phyloP scores from a whole-genome alignment of 2,113 vertebrate species.

The Bombycilla garrulus region DNA sequence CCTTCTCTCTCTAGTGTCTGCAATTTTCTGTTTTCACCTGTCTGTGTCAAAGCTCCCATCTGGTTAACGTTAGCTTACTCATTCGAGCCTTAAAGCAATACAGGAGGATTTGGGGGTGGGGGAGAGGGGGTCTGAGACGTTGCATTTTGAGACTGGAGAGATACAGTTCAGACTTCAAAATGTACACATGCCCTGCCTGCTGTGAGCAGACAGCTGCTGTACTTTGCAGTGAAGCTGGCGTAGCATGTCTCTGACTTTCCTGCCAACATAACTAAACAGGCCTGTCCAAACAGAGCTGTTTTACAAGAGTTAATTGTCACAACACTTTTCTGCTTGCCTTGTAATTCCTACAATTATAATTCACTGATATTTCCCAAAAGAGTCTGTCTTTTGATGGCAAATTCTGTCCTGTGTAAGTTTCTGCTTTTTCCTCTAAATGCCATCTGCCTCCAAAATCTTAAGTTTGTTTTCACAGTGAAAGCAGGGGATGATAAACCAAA shows the following conservation, averaged over 20 bases:
- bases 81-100: not conserved
- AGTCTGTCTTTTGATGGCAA: not conserved
- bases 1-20: conserved; percentile 31
- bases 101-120: not conserved
- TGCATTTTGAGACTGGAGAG: not conserved
- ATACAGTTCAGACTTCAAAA: conserved; percentile 13
- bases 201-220: conserved; percentile 52
- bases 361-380: not conserved
- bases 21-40: conserved; percentile 36
- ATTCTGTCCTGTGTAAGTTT: not conserved
- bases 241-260: conserved; percentile 10
- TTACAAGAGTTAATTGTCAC: conserved; percentile 53
- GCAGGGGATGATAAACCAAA: not conserved
- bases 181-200: conserved; percentile 31
- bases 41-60: conserved; percentile 19
- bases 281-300: conserved; percentile 55
- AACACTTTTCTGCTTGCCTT: conserved; percentile 18
- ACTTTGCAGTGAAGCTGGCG: conserved; percentile 11
- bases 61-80: not conserved
- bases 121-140: not conserved
- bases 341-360: not conserved
- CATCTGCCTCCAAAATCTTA: not conserved
- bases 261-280: conserved; percentile 52
- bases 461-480: not conserved
- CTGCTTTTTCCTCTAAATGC: not conserved